phyloP scores from a whole-genome alignment of 2,113 vertebrate genomes.

The Rhinoderma darwinii region DNA sequence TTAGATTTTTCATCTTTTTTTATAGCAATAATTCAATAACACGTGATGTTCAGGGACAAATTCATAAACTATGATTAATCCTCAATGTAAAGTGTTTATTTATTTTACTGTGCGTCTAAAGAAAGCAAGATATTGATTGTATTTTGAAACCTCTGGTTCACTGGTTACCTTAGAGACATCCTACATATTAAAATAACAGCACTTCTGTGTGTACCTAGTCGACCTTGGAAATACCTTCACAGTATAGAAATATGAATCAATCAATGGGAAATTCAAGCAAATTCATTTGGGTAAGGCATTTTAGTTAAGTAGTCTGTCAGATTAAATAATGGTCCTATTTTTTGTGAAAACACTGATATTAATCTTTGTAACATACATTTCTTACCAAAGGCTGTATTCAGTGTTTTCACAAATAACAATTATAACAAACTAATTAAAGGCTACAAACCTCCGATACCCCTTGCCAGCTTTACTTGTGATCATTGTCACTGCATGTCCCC shows the following conservation, averaged over 20 bases:
- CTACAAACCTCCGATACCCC: background rate
- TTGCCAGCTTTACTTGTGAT: background rate
- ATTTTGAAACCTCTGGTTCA: slow-evolving; percentile 42
- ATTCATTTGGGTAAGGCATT: slow-evolving; percentile 35
- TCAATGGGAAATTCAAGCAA: slow-evolving; percentile 36
- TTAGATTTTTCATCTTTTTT: slow-evolving; percentile 8
- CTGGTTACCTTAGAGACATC: slow-evolving; percentile 48
- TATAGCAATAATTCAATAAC: background rate
- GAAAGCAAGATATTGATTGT: slow-evolving; percentile 41
- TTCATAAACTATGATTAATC: slow-evolving; percentile 41
- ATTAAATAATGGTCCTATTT: slow-evolving; percentile 16
- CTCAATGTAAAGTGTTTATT: slow-evolving; percentile 34
- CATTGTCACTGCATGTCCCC: background rate
- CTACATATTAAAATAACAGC: slow-evolving; percentile 49
- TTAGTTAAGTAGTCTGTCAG: slow-evolving; percentile 6
- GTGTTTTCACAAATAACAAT: background rate
- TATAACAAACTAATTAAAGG: background rate
- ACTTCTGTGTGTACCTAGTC: slow-evolving; percentile 8
- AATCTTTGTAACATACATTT: background rate
- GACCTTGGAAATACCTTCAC: slow-evolving; percentile 41
- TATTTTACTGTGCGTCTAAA: slow-evolving; percentile 28
- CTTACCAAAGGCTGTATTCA: background rate
- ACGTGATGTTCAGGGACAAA: slow-evolving; percentile 26
- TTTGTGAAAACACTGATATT: background rate
- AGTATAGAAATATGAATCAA: slow-evolving; percentile 32